A percentile compares a stretch with the other conserved stretches of the same genome.
Evolutionary conservation across 2,113 vertebrate genomes (phyloP).

Genomic region (Turnix velox): DNA sequence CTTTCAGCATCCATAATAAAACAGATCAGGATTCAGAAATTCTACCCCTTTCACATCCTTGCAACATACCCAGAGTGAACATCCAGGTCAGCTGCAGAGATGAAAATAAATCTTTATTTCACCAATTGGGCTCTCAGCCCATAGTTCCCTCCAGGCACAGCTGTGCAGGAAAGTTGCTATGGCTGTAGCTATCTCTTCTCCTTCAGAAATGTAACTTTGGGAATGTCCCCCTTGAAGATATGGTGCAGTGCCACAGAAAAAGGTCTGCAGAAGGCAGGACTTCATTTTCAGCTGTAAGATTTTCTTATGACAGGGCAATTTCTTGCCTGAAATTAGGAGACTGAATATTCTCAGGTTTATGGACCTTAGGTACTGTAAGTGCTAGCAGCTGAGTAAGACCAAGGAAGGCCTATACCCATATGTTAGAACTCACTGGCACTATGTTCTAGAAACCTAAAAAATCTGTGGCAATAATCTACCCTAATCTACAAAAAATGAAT

Average conservation of each 20-base stretch:
- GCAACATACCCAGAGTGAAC: conserved; percentile 44
- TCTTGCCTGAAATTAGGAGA: background rate
- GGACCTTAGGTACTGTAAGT: fast-evolving
- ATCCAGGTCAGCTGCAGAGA: conserved; percentile 66
- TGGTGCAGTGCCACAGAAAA: background rate
- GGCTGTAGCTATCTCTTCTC: background rate
- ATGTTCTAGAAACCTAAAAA: background rate
- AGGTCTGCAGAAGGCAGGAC: background rate
- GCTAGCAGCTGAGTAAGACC: background rate
- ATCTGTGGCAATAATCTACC: background rate
- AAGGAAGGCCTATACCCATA: background rate
- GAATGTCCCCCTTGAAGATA: background rate
- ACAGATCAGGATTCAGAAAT: conserved; percentile 50
- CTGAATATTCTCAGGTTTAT: background rate
- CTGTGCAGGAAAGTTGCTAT: conserved; percentile 43
- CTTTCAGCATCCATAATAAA: conserved; percentile 21
- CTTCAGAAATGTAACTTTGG: conserved; percentile 18
- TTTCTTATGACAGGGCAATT: background rate
- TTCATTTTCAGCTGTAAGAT: background rate
- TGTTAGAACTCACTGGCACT: background rate
- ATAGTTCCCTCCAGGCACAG: conserved; percentile 35
- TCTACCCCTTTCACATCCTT: conserved; percentile 61
- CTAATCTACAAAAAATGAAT: background rate
- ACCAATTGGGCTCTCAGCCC: conserved; percentile 47
- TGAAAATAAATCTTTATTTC: conserved; percentile 58